Evolutionary conservation across 2,888 invertebrate species (phyloP).

Genomic region (Protodeltote pygarga): DNA sequence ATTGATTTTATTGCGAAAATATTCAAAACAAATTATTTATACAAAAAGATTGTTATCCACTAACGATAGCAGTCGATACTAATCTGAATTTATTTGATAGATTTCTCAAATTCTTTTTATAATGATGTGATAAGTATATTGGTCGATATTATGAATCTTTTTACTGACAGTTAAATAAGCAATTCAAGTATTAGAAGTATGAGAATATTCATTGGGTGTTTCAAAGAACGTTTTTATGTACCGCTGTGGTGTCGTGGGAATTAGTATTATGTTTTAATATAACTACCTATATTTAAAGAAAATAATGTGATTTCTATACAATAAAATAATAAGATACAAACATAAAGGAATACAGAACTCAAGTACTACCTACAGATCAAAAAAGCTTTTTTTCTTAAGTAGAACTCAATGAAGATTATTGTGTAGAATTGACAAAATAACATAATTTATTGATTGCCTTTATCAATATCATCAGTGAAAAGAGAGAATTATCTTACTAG

Average conservation of each 20-base stretch:
- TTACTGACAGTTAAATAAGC: slow-evolving; percentile 38
- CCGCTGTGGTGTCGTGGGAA: slow-evolving; percentile 29
- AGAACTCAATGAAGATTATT: too few relatives aligned
- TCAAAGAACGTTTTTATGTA: slow-evolving; percentile 15
- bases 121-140: slow-evolving; percentile 23
- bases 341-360: too few relatives aligned
- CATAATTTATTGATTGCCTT: too few relatives aligned
- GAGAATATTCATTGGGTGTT: slow-evolving; percentile 31
- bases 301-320: too few relatives aligned
- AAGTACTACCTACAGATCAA: too few relatives aligned
- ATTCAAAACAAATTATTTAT: slow-evolving; percentile 27
- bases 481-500: too few relatives aligned
- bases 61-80: slow-evolving; percentile 14
- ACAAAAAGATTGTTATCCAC: slow-evolving; percentile 15
- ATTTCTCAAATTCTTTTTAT: slow-evolving; percentile 23
- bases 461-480: too few relatives aligned
- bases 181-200: slow-evolving; percentile 24
- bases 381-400: too few relatives aligned
- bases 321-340: too few relatives aligned
- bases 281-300: too few relatives aligned
- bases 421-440: too few relatives aligned
- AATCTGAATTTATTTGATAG: slow-evolving; percentile 36
- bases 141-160: slow-evolving; percentile 15
- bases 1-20: slow-evolving; percentile 21
- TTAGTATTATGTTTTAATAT: slow-evolving; percentile 14